phyloP scores from a whole-genome alignment of 2,888 invertebrate genomes.

The Polydesmus complanatus region DNA sequence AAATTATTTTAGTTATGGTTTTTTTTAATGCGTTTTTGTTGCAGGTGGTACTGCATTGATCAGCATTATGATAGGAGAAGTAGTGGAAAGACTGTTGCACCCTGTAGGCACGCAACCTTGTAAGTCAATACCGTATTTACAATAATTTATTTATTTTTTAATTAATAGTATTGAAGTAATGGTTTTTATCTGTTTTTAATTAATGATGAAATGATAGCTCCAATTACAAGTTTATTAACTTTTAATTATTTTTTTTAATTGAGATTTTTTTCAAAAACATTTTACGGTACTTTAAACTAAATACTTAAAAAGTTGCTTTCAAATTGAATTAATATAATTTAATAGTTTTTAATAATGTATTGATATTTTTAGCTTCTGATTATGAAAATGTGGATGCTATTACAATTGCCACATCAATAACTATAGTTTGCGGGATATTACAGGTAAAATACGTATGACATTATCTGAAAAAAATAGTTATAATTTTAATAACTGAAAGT shows the following conservation, averaged over 20 bases:
- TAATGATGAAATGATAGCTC: no score
- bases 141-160: not conserved
- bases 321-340: no score
- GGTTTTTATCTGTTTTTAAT: no score
- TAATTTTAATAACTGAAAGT: conserved; percentile 20
- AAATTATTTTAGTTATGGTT: not conserved
- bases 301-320: no score
- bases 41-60: conserved; percentile 48
- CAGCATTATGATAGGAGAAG: conserved; percentile 79
- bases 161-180: no score
- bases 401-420: conserved; percentile 26
- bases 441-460: not conserved
- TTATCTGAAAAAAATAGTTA: not conserved
- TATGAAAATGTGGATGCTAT: conserved; percentile 30
- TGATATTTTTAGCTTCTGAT: not conserved
- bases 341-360: no score
- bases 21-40: not conserved
- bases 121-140: no score
- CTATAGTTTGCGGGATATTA: conserved; percentile 3
- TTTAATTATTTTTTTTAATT: no score
- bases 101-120: not conserved
- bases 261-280: no score
- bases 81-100: conserved; percentile 36
- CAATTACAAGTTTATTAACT: no score
- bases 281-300: no score